Evolutionary conservation across 2,888 invertebrate species (phyloP).

Genomic region (Lysandra bellargus): DNA sequence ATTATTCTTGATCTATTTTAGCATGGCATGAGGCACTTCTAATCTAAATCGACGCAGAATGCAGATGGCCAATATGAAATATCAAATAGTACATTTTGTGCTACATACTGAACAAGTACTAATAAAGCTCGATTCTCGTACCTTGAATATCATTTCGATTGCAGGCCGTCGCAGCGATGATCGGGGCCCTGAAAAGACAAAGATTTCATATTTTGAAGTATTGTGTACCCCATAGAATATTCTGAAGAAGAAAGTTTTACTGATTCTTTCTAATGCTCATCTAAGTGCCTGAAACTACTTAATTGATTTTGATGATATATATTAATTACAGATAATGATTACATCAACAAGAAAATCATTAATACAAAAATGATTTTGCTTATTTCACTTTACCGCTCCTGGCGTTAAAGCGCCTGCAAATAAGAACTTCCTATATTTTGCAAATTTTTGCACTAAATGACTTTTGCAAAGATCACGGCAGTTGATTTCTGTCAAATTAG

Average conservation of each 20-base stretch:
- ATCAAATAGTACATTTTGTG: neutral
- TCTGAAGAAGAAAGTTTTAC: neutral
- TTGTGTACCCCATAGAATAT: too few relatives aligned
- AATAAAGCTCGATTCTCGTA: neutral
- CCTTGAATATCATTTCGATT: neutral
- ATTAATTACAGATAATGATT: too few relatives aligned
- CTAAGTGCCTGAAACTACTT: too few relatives aligned
- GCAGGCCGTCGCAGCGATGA: too few relatives aligned
- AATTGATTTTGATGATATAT: too few relatives aligned
- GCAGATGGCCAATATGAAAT: neutral
- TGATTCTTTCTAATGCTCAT: neutral
- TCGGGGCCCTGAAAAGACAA: too few relatives aligned
- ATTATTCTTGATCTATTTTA: constrained; percentile 5
- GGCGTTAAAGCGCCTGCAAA: too few relatives aligned
- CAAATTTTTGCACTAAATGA: constrained; percentile 6
- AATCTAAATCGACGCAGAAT: neutral
- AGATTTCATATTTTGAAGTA: too few relatives aligned
- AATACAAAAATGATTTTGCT: too few relatives aligned
- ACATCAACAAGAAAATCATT: too few relatives aligned
- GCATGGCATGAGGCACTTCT: neutral
- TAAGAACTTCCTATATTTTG: neutral
- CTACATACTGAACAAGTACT: neutral
- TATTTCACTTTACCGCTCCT: too few relatives aligned
- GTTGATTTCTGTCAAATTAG: constrained; percentile 51
- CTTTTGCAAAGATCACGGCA: constrained; percentile 24